These are phyloP conservation scores for Ictalurus punctatus DNA, from an alignment of 2,113 vertebrate genomes.

Conservation along the genomic window DNA sequence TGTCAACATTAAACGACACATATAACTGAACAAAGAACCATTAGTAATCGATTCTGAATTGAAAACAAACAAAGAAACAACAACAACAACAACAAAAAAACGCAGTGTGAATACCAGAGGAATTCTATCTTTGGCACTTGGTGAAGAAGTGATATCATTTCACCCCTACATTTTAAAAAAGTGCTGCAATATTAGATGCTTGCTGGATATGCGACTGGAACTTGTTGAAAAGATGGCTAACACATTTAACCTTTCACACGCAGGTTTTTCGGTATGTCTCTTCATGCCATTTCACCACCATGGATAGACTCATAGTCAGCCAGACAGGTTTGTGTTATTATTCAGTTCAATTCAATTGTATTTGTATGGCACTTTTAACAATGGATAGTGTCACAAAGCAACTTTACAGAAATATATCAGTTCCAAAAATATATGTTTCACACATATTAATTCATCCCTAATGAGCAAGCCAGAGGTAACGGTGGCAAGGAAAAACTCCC, in stretches of 20 bases:
- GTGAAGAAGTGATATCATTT: not conserved
- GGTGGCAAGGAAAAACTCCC: too few species aligned
- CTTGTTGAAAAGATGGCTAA: not conserved
- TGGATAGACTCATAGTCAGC: not conserved
- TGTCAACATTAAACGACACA: not conserved
- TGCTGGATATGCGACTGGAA: not conserved
- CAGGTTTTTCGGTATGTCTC: not conserved
- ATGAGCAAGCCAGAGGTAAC: too few species aligned
- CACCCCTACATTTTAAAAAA: not conserved
- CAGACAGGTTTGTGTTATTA: not conserved
- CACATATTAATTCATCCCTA: too few species aligned
- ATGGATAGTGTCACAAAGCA: too few species aligned
- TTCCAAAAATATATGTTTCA: too few species aligned
- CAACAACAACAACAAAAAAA: too few species aligned
- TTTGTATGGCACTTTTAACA: too few species aligned
- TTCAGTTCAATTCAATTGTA: too few species aligned
- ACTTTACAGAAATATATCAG: too few species aligned
- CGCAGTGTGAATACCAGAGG: not conserved
- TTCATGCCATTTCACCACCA: not conserved
- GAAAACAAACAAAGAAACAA: not conserved
- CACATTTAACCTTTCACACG: not conserved
- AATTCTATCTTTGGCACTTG: not conserved
- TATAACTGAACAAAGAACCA: not conserved
- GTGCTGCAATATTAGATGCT: slow-evolving; percentile 6
- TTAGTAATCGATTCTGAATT: not conserved